Base-by-base conservation (phyloP, 2,888 invertebrate species). In the Lepidocyrtinus sp. region DNA sequence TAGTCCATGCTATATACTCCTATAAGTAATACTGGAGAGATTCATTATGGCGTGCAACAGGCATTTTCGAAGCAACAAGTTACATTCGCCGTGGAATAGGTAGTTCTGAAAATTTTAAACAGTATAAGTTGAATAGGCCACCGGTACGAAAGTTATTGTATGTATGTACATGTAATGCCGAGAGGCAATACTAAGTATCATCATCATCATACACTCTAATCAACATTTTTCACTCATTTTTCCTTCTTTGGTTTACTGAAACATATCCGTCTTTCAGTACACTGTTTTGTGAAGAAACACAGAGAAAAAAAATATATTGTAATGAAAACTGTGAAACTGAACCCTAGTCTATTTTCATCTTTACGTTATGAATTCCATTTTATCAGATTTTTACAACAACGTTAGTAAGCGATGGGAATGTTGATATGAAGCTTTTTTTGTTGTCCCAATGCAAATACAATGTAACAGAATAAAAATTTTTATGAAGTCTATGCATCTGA, bases 241-340 rank as follows among this genome's bases (percentile, higher is more conserved):
- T 72, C 77, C 77, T 72, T 78, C 77, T 78, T 71, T 72, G 77
- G 77, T 50, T 78, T 78, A 78, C 77, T 78, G 77, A 78, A 72
- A 78, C 77, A 78, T 78, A 78, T 72, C 77, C 55, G 55, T 55
- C 55, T 55, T n/a, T 55, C 55, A 15, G 12, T 36, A 12, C 36
- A n/a, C n/a, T n/a, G 15, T 55, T 55, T 55, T 55, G 55, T 55
- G n/a, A n/a, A n/a, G n/a, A n/a, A 7, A 55, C 3, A 55, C 55
- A 36, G 55, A 55, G n/a, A n/a, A n/a, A 55, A n/a, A 55, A 55
- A 55, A 55, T 55, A n/a, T 36, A 36, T 7, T n/a, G 2, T 55
- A n/a, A n/a, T 55, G 9, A 12, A 55, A n/a, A 5, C 17, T 12
- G 36, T 55, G 55, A 55, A 55, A 55, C 55, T 55, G 55, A 55